Conservation (phyloP, 1,140 invertebrate genomes). For the Drosophila tsacasi region DNA sequence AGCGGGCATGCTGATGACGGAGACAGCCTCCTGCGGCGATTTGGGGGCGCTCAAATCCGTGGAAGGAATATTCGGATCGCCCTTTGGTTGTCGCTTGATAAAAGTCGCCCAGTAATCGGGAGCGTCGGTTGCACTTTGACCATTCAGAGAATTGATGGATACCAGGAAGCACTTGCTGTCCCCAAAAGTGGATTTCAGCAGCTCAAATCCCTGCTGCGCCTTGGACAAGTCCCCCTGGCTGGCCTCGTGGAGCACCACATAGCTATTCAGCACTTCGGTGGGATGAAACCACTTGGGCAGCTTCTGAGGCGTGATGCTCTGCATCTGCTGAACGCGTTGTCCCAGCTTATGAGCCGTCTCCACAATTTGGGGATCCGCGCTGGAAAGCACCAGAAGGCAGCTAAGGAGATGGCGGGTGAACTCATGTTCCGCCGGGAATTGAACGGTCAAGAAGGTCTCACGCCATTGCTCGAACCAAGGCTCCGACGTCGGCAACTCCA, state of each 20-base stretch:
- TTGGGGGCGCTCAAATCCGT: slow-evolving; percentile 89
- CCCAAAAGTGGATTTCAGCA: slow-evolving; percentile 94
- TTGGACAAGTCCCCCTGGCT: slow-evolving; percentile 79
- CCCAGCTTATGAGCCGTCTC: slow-evolving; percentile 91
- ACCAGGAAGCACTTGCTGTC: slow-evolving; percentile 94
- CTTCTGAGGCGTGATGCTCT: slow-evolving; percentile 90
- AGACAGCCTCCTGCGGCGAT: slow-evolving; percentile 87
- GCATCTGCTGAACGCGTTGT: slow-evolving; percentile 92
- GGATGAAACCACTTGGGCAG: slow-evolving; percentile 96
- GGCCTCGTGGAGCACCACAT: slow-evolving; percentile 95
- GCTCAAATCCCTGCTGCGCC: slow-evolving; percentile 92
- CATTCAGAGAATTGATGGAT: slow-evolving; percentile 92
- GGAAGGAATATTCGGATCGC: slow-evolving; percentile 85
- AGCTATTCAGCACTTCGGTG: slow-evolving; percentile 93
- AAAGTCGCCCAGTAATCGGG: slow-evolving; percentile 94
- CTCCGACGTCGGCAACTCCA: slow-evolving; percentile 90
- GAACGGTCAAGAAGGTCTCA: slow-evolving; percentile 94
- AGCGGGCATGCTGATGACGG: slow-evolving; percentile 86
- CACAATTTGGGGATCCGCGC: slow-evolving; percentile 92
- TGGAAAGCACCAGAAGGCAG: slow-evolving; percentile 94
- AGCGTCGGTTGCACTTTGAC: slow-evolving; percentile 86
- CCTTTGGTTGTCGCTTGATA: slow-evolving; percentile 88
- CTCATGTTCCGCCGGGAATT: slow-evolving; percentile 97
- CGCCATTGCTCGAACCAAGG: slow-evolving; percentile 99
- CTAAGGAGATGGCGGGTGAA: slow-evolving; percentile 97